phyloP scores from a whole-genome alignment of 2,113 vertebrate genomes.

The Macrotis lagotis region DNA sequence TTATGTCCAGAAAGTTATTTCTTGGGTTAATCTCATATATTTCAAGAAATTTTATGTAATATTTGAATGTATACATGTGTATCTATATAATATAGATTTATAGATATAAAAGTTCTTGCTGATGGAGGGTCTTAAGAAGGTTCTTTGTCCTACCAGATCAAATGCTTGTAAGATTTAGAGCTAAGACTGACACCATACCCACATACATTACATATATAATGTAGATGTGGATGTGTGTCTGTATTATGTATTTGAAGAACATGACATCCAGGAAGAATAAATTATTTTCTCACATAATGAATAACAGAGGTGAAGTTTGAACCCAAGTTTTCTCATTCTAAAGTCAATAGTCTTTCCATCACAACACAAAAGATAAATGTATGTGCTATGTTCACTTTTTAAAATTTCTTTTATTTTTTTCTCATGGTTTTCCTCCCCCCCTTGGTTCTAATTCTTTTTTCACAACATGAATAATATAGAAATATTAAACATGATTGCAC shows the following conservation, averaged over 20 bases:
- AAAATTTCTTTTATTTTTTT: too few relatives aligned
- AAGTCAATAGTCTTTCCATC: background rate
- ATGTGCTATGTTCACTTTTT: too few relatives aligned
- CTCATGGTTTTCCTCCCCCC: too few relatives aligned
- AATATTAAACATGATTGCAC: too few relatives aligned
- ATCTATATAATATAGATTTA: too few relatives aligned
- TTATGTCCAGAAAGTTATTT: background rate
- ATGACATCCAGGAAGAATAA: background rate
- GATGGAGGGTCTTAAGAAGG: background rate
- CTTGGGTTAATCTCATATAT: background rate
- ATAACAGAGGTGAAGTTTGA: background rate
- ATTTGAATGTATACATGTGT: background rate
- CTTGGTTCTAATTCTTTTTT: too few relatives aligned
- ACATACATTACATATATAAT: too few relatives aligned
- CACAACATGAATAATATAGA: too few relatives aligned
- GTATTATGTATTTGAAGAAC: too few relatives aligned
- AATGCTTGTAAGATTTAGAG: background rate
- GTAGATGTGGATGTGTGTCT: too few relatives aligned
- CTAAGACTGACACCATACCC: background rate
- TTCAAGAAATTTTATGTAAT: background rate
- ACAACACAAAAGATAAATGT: too few relatives aligned
- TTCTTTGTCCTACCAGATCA: background rate
- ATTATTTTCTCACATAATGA: background rate
- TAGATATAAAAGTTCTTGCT: background rate
- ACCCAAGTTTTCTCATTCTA: background rate